Conservation (phyloP, 2,797 vertebrate species). For the Pteropus rufus region DNA sequence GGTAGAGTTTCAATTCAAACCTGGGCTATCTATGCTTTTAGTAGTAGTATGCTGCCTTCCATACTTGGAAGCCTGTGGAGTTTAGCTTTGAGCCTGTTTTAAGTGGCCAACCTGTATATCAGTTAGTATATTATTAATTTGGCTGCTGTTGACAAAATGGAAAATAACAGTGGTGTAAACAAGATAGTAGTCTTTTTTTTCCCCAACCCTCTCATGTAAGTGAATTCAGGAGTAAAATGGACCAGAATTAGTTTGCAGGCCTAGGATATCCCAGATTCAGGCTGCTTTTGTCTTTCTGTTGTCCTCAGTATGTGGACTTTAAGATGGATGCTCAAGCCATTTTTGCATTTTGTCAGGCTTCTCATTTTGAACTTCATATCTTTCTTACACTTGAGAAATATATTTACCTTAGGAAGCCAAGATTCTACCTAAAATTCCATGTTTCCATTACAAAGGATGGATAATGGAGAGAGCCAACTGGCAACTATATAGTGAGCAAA, state of each 20-base stretch:
- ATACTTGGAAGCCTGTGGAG: neutral
- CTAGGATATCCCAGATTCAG: neutral
- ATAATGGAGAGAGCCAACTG: neutral
- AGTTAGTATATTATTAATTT: neutral
- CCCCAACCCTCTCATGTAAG: neutral
- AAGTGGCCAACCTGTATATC: neutral
- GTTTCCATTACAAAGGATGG: neutral
- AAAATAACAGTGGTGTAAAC: neutral
- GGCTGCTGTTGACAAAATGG: neutral
- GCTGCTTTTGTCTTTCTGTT: neutral
- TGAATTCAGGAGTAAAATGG: neutral
- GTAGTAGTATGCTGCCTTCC: neutral
- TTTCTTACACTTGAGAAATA: constrained; percentile 3
- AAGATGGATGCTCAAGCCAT: neutral
- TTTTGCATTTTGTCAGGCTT: neutral
- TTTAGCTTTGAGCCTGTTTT: neutral
- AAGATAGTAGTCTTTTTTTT: neutral
- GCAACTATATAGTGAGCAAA: neutral
- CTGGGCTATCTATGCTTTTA: neutral
- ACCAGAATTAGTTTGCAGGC: neutral
- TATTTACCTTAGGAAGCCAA: neutral
- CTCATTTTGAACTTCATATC: neutral
- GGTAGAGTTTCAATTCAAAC: neutral
- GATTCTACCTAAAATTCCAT: neutral
- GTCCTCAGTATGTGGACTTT: neutral